Conservation (phyloP, 2,113 vertebrate species). For the Ptilonorhynchus violaceus region DNA sequence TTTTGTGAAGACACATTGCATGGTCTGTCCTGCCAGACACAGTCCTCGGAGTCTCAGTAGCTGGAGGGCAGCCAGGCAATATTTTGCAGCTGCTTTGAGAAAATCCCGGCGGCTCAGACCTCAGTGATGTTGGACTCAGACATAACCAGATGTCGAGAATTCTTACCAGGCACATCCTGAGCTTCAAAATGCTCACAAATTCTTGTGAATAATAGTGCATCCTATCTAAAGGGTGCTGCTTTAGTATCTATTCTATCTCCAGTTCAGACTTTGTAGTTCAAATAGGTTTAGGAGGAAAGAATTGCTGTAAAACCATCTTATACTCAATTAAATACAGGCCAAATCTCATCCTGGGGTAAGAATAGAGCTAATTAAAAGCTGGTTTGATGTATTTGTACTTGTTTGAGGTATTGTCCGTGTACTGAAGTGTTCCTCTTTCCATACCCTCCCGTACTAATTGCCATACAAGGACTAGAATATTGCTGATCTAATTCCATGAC, state of each 20-base stretch:
- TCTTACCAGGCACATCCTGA: neutral
- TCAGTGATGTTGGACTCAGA: neutral
- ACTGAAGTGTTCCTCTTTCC: neutral
- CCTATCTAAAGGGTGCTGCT: neutral
- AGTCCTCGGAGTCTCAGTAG: neutral
- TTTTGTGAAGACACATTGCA: neutral
- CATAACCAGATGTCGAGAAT: neutral
- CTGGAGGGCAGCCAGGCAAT: conserved; percentile 35
- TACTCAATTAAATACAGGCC: neutral
- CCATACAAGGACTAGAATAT: neutral
- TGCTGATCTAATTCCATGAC: neutral
- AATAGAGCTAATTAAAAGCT: neutral
- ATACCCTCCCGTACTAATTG: neutral
- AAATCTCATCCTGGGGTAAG: neutral
- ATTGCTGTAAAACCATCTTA: neutral
- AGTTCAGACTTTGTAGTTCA: neutral
- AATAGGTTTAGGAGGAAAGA: neutral
- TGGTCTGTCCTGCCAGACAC: neutral
- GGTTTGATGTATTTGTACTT: neutral
- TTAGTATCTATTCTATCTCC: neutral
- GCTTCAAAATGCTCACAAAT: neutral
- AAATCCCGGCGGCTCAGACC: neutral
- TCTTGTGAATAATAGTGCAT: neutral
- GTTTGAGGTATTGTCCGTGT: neutral
- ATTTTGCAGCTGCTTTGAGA: conserved; percentile 23